Percentiles rank a stretch among this genome's conserved stretches.
These are phyloP conservation scores for Enoplosus armatus DNA, from an alignment of 2,797 vertebrate genomes.

Conservation along the genomic window DNA sequence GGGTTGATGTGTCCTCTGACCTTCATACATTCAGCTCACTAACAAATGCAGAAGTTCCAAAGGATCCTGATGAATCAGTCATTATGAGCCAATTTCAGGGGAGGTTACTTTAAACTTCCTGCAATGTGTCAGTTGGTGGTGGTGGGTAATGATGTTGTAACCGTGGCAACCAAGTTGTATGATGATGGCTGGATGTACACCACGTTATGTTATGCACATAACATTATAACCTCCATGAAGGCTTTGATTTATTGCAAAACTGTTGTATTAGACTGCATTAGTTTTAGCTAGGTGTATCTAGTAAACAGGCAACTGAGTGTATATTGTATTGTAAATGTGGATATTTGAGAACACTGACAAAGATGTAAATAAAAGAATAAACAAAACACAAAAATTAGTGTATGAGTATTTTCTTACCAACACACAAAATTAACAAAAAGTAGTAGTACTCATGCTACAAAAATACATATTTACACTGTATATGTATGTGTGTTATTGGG, in stretches of 20 bases:
- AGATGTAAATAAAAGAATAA: neutral
- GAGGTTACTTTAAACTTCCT: no score
- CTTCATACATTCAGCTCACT: neutral
- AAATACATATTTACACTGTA: no score
- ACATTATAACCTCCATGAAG: neutral
- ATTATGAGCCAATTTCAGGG: neutral
- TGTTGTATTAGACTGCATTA: neutral
- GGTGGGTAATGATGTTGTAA: no score
- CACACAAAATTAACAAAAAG: no score
- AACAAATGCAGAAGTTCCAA: constrained; percentile 17
- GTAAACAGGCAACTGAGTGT: neutral
- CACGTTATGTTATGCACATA: no score
- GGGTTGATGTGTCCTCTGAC: neutral
- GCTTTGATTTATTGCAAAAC: neutral
- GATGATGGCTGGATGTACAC: no score
- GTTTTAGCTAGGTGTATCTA: neutral
- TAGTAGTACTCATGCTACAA: no score
- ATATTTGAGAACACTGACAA: neutral
- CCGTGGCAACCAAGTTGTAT: no score
- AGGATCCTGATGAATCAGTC: neutral
- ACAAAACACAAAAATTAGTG: no score
- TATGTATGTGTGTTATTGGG: no score
- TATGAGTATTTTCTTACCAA: no score
- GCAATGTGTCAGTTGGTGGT: neutral
- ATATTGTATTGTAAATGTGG: neutral